Evolutionary conservation across 2,888 invertebrate species (phyloP), one percentile per base, ranked within the genome.

Genomic region (Eupithecia pulchellata): DNA sequence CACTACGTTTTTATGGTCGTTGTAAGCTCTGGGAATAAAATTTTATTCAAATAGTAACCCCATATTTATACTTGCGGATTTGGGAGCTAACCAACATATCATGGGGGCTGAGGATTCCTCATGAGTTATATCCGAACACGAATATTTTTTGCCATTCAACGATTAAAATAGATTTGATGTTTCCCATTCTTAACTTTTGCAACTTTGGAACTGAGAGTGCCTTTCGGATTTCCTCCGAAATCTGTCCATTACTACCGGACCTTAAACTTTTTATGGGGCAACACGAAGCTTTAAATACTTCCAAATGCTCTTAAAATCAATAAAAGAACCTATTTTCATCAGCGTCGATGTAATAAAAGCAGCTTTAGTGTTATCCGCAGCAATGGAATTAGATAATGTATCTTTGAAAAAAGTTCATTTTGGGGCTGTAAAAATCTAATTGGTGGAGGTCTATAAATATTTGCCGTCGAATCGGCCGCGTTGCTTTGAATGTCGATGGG

Each of bases 251-350:
- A 88, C 87, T 88, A 84, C 83, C 80, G 82, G 81, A 83, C 85
- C 85, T 88, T 87, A 89, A 89, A 89, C 83, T 89, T 91, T 90
- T 91, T 89, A 91, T 86, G 85, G 79, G 81, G 79, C 85, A 83
- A 86, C 84, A 87, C 85, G 86, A 87, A 86, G 86, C 88, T 87
- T 89, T 89, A 90, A 93, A 92, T 90, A 89, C 90, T 90, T 88
- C 87, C 81, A 89, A 91, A 91, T 86, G 87, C 86, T 86, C 89
- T 91, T 90, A 91, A 91, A 92, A 91, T 91, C 91, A 92, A 92
- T 93, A 91, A 92, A 91, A 91, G 79, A 85, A 60, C 86, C 90
- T 91, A 90, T 87, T 91, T 91, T 90, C 90, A 91, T 91, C 90
- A 91, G 84, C 87, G 85, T 85, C 82, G 82, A 83, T 84, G 92